Base-by-base conservation (phyloP, 2,113 vertebrate species). In the Monopterus albus region DNA sequence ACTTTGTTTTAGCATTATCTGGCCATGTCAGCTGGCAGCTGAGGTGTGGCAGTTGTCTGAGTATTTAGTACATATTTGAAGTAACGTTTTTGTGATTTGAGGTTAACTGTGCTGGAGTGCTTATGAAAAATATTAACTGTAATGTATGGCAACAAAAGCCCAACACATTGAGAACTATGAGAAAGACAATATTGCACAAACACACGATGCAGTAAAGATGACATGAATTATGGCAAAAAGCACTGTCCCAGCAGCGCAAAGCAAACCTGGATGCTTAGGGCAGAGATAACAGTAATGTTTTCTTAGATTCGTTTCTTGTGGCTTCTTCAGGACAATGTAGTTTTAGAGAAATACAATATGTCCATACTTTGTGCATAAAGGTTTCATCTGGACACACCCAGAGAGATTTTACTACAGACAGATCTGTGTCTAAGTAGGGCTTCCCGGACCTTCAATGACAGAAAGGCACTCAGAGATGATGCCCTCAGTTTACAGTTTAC, bases 141-240 rank as follows among this genome's bases (percentile, higher is more conserved):
- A 62, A 69, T 78, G 70, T 51, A 79, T 31, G 57, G 72, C 61
- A 81, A 69, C 52, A 55, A 73, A 67, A 57, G 57, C 61, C 70
- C 39, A 47, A 77, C 58, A 67, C 65, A 72, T 74, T 68, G 43
- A 78, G 74, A 84, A 75, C 42, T 62, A 85, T 71, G 88, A 82
- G 86, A 92, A 87, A 87, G 86, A 90, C 86, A 71, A 73, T 90
- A 92, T 93, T 93, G 92, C 92, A 92, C 91, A 83, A 86, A 91
- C 88, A 88, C 91, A 84, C 68, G 69, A 72, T 36, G 47, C 63
- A 68, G 26, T 49, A 61, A 56, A 82, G 51, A 56, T 35, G 35
- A 77, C 58, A 59, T 65, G 64, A 23, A 68, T 36, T 75, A 66
- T 72, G 74, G 67, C 42, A 17, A 81, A 40, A 12, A 71, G 83